Base-by-base conservation (phyloP, 2,888 invertebrate species). In the Chesias legatella region DNA sequence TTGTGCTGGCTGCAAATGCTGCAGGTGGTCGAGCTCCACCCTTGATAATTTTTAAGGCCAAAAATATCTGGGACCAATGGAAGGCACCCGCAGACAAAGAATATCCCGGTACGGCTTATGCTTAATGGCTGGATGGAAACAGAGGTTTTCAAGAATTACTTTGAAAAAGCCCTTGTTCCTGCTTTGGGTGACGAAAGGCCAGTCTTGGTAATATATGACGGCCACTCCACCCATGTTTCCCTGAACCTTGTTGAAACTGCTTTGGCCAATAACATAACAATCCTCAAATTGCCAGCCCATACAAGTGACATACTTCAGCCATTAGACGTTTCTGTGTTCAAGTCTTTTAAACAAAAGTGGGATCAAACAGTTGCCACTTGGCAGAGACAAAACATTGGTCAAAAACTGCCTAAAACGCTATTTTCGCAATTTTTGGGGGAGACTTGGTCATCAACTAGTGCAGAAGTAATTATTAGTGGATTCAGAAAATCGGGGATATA, bases 51-150 rank as follows among this genome's bases (percentile, higher is more conserved):
- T 35, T 35, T 11, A 35, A 35, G 13, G 35, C 6, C 11, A 28
- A 35, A 28, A 35, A 35, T 23, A 13, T 35, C 1, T 35, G 28
- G 35, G 35, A 35, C 8, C 22, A 21, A 7, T 35, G 28, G 35
- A 35, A 28, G 21, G 28, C 35, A 17, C 9, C 23, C 43, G 37
- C 44, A 36, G 27, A 28, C 13, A 55, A 5, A 63, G 63, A 48
- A 48, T 55, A 43, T 33, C 53, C 54, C 11, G 51, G 53, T 5
- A 57, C 54, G 41, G 33, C 35, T n/a, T 43, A 43, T 17, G 42
- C 42, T 10, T 8, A 43, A 69, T 7, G 68, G 73, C 0, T 67
- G 64, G 67, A 69, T 63, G 60, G 63, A 63, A 10, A 57, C 53
- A 13, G 50, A 53, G 8, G 64, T 67, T 6, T 73, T 71, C 36